A percentile compares a stretch with the other conserved stretches of the same genome.
phyloP scores from a whole-genome alignment of 2,888 invertebrate species.

The Nudaria mundana region DNA sequence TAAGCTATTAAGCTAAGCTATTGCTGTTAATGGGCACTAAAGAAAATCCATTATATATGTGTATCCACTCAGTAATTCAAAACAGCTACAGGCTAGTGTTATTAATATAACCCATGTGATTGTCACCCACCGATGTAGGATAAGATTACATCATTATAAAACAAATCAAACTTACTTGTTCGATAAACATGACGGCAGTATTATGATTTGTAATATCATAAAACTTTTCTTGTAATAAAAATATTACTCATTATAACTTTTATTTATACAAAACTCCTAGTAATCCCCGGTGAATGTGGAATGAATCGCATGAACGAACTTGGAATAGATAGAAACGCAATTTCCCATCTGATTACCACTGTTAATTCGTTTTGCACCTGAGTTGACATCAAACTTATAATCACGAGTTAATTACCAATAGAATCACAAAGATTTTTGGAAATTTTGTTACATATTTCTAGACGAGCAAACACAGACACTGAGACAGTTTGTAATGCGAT shows the following conservation, averaged over 20 bases:
- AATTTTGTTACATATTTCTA: constrained; percentile 24
- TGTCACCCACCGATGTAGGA: no score
- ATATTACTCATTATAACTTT: constrained; percentile 50
- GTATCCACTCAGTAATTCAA: no score
- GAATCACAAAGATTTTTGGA: constrained; percentile 34
- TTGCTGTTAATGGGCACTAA: no score
- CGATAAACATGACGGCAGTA: constrained; percentile 28
- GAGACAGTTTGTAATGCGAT: constrained; percentile 22
- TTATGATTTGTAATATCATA: constrained; percentile 42
- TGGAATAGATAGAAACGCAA: constrained; percentile 41
- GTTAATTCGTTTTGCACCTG: constrained; percentile 57
- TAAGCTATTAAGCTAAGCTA: no score
- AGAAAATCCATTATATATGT: no score
- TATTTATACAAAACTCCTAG: constrained; percentile 30
- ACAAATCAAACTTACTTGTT: constrained; percentile 24
- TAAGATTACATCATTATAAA: constrained; percentile 18
- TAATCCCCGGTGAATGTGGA: constrained; percentile 28
- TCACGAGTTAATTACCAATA: constrained; percentile 45
- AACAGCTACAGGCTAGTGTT: no score
- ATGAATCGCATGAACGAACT: constrained; percentile 33
- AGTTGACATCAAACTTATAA: constrained; percentile 55
- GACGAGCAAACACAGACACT: constrained; percentile 15
- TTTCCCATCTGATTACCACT: constrained; percentile 43
- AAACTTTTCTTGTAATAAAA: constrained; percentile 48
- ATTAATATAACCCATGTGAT: no score